Evolutionary conservation across 2,888 invertebrate genomes (phyloP).

Genomic region (Eutolmus rufibarbis): DNA sequence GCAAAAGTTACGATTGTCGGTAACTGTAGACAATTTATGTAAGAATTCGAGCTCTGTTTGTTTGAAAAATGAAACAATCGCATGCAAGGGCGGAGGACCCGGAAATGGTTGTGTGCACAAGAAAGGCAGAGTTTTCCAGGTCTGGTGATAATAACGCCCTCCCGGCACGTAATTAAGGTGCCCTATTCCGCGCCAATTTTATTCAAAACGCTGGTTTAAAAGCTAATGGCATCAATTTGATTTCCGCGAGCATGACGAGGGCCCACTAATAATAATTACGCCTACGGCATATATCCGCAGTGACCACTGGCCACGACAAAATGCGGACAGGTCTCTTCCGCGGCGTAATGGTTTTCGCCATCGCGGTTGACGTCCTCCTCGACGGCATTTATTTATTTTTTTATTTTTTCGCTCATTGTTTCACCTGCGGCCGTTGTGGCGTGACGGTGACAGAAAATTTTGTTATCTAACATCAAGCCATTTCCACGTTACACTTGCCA

Average conservation of each 20-base stretch:
- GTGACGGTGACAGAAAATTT: background rate
- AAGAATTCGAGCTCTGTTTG: background rate
- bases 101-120: background rate
- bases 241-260: background rate
- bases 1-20: background rate
- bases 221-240: background rate
- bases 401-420: background rate
- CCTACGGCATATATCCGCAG: conserved; percentile 1
- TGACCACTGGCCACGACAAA: background rate
- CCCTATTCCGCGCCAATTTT: background rate
- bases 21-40: background rate
- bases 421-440: background rate
- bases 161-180: background rate
- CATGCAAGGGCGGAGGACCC: background rate
- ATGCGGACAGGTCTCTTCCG: conserved; percentile 9
- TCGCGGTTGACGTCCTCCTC: background rate
- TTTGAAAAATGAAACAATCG: background rate
- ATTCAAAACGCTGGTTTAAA: background rate
- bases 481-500: conserved; percentile 4
- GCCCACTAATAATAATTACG: background rate
- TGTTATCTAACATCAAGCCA: background rate
- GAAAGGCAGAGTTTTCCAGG: background rate
- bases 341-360: background rate
- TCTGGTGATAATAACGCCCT: background rate
- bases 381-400: background rate